These are phyloP conservation scores for Caenorhabditis parvicauda DNA, from an alignment of 2,888 invertebrate genomes.

Conservation along the genomic window DNA sequence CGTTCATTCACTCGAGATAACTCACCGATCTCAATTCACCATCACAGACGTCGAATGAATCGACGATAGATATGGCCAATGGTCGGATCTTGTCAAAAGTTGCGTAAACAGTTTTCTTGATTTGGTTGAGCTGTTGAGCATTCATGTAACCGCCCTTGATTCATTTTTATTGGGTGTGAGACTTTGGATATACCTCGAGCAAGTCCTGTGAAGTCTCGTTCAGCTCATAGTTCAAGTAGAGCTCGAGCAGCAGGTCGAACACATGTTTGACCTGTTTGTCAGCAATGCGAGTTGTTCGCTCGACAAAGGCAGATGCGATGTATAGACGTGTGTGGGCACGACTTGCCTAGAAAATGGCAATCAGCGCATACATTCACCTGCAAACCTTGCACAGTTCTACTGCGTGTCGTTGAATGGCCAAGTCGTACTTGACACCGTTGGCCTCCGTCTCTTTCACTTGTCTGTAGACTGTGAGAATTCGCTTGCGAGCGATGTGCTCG, in stretches of 20 bases:
- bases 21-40: slow-evolving; percentile 63
- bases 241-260: slow-evolving; percentile 73
- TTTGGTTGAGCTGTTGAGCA: slow-evolving; percentile 9
- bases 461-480: slow-evolving; percentile 16
- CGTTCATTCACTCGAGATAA: neutral
- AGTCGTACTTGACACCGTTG: slow-evolving; percentile 24
- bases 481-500: slow-evolving; percentile 30
- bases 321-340: slow-evolving; percentile 31
- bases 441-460: slow-evolving; percentile 28
- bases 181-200: too few species aligned
- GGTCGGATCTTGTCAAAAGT: slow-evolving; percentile 70
- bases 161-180: neutral
- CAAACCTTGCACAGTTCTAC: slow-evolving; percentile 34
- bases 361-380: neutral
- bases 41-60: slow-evolving; percentile 76
- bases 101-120: slow-evolving; percentile 29
- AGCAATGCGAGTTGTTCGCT: slow-evolving; percentile 65
- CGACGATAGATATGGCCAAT: slow-evolving; percentile 85
- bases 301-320: slow-evolving; percentile 27
- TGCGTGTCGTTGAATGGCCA: slow-evolving; percentile 40
- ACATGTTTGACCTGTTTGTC: slow-evolving; percentile 70
- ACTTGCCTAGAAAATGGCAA: slow-evolving; percentile 19
- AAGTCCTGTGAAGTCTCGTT: slow-evolving; percentile 19
- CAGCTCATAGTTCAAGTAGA: slow-evolving; percentile 68
- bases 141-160: slow-evolving; percentile 20